phyloP scores from a whole-genome alignment of 2,888 invertebrate genomes.

The Clitarchus hookeri region DNA sequence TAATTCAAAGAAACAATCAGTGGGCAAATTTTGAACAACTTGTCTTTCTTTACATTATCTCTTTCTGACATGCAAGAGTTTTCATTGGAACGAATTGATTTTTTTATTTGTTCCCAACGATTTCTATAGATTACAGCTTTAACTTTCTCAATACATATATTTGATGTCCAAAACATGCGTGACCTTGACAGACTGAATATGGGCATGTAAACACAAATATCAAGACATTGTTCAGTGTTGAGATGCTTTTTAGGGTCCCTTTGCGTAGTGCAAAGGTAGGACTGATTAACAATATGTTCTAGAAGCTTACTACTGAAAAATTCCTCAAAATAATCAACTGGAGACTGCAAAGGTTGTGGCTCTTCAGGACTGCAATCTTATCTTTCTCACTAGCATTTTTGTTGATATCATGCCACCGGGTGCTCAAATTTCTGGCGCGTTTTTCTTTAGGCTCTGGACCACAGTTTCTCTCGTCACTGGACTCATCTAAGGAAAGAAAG shows the following conservation, averaged over 20 bases:
- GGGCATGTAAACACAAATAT: constrained; percentile 18
- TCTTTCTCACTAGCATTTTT: neutral
- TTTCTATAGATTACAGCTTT: neutral
- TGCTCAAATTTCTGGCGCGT: neutral
- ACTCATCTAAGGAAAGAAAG: neutral
- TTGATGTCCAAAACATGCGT: neutral
- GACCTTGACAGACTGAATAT: neutral
- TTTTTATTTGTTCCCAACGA: neutral
- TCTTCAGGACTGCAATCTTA: neutral
- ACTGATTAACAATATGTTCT: constrained; percentile 2
- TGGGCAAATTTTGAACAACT: neutral
- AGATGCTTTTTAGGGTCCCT: neutral
- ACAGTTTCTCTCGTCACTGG: neutral
- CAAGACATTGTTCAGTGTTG: neutral
- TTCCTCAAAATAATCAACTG: neutral
- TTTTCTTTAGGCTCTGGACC: neutral
- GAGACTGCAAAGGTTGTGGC: neutral
- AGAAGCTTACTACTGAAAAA: neutral
- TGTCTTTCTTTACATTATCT: neutral
- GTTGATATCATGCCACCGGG: neutral
- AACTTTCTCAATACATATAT: neutral
- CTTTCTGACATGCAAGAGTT: neutral
- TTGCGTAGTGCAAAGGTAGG: neutral
- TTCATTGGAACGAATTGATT: neutral
- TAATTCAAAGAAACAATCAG: neutral